Conservation (phyloP, 2,797 vertebrate species). For the Sebastes diaconus region DNA sequence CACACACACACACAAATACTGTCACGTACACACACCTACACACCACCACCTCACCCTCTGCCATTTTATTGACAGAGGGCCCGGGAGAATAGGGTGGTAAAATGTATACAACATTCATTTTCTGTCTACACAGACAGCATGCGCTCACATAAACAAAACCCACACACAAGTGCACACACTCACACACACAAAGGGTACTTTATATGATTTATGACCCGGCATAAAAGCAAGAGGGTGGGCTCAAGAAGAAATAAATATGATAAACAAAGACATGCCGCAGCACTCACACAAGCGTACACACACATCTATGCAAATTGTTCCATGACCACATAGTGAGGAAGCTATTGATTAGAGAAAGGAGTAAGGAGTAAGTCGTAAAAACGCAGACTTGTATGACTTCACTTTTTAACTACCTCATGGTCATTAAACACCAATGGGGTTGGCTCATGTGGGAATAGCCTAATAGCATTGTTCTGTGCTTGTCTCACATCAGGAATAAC, state of each 20-base stretch:
- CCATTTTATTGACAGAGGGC: slow-evolving; percentile 59
- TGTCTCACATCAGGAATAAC: not conserved
- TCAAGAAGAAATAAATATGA: slow-evolving; percentile 49
- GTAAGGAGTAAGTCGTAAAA: slow-evolving; percentile 19
- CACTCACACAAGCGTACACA: slow-evolving; percentile 11
- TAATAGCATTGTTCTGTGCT: not conserved
- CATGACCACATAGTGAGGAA: slow-evolving; percentile 26
- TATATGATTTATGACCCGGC: slow-evolving; percentile 64
- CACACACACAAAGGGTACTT: slow-evolving; percentile 55
- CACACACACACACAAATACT: not conserved
- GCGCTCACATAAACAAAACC: slow-evolving; percentile 11
- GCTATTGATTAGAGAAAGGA: slow-evolving; percentile 63
- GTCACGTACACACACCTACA: slow-evolving; percentile 7
- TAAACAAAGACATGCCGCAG: slow-evolving; percentile 49
- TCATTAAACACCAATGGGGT: slow-evolving; percentile 37
- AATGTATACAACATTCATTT: slow-evolving; percentile 66
- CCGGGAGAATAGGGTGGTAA: slow-evolving; percentile 49
- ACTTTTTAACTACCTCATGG: slow-evolving; percentile 49
- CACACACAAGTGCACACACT: not conserved
- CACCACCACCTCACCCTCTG: slow-evolving; percentile 4
- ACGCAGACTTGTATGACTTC: slow-evolving; percentile 52
- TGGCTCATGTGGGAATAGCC: not conserved
- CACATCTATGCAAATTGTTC: slow-evolving; percentile 42
- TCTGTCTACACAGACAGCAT: slow-evolving; percentile 16
- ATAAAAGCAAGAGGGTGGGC: slow-evolving; percentile 51